Conservation (phyloP, 37 sponge, comb jelly and placozoan species). For the Oscarella lobularis region DNA sequence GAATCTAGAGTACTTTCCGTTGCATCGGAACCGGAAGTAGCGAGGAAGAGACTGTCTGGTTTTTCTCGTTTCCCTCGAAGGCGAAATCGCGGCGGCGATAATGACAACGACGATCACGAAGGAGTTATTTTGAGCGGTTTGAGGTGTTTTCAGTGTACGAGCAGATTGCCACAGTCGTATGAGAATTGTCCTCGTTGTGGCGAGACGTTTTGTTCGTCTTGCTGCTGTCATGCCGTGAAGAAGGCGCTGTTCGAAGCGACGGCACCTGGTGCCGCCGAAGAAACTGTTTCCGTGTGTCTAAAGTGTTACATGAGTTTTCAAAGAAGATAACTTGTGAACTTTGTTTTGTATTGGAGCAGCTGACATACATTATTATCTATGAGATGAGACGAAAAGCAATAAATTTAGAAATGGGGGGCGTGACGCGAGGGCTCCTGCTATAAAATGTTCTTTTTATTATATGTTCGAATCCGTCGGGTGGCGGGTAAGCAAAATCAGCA, state of each 20-base stretch:
- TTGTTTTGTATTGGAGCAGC: too few relatives aligned
- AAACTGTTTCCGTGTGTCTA: background rate
- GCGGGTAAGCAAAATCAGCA: slow-evolving; percentile 76
- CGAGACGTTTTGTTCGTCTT: background rate
- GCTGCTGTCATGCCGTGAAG: background rate
- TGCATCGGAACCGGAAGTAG: background rate
- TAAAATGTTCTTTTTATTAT: too few relatives aligned
- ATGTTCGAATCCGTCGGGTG: slow-evolving; percentile 82
- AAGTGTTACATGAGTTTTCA: background rate
- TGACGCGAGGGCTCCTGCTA: too few relatives aligned
- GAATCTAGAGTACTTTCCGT: background rate
- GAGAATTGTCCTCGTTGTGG: background rate
- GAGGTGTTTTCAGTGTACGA: background rate
- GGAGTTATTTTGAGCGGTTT: too few relatives aligned
- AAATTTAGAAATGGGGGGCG: too few relatives aligned
- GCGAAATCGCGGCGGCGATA: background rate
- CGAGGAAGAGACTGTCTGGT: background rate
- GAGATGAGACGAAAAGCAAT: too few relatives aligned
- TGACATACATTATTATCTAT: too few relatives aligned
- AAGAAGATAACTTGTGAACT: too few relatives aligned
- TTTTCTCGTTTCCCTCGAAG: background rate
- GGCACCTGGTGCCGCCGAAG: background rate
- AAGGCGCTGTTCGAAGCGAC: background rate
- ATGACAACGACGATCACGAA: background rate
- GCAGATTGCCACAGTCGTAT: background rate